Percentiles rank a stretch among this genome's conserved stretches.
Conservation (phyloP, 2,888 invertebrate genomes). For the Bugula neritina region DNA sequence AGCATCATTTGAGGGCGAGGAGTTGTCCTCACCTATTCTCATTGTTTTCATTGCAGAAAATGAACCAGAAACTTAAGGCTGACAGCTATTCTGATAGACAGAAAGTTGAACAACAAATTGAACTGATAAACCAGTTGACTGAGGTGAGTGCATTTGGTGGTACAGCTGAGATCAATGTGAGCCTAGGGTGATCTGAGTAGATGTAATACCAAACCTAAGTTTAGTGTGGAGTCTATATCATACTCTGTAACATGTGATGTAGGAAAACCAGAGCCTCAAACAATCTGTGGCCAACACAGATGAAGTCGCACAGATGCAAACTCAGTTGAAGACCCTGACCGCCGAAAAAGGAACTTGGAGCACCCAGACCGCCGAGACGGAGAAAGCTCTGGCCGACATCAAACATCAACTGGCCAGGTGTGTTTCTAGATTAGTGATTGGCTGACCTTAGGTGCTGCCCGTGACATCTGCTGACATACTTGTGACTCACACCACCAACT, state of each 20-base stretch:
- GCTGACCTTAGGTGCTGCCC: too few relatives aligned
- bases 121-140: constrained; percentile 13
- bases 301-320: constrained; percentile 16
- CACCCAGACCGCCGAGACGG: background rate
- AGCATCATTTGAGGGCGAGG: too few relatives aligned
- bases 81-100: constrained; percentile 9
- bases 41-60: background rate
- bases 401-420: constrained; percentile 18
- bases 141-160: constrained; percentile 1
- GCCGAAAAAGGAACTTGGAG: background rate
- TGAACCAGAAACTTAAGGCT: background rate
- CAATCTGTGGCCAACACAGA: constrained; percentile 23
- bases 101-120: constrained; percentile 21
- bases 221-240: background rate
- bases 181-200: too few relatives aligned
- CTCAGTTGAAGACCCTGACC: background rate
- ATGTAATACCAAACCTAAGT: too few relatives aligned
- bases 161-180: too few relatives aligned
- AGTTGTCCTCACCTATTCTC: too few relatives aligned
- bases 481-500: too few relatives aligned
- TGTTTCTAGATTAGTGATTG: too few relatives aligned
- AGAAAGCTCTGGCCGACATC: background rate
- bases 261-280: constrained; percentile 24
- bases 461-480: too few relatives aligned
- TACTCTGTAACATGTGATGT: background rate